A percentile compares a stretch with the other conserved stretches of the same genome.
phyloP scores from a whole-genome alignment of 2,888 invertebrate genomes.

The Spialia ferax region DNA sequence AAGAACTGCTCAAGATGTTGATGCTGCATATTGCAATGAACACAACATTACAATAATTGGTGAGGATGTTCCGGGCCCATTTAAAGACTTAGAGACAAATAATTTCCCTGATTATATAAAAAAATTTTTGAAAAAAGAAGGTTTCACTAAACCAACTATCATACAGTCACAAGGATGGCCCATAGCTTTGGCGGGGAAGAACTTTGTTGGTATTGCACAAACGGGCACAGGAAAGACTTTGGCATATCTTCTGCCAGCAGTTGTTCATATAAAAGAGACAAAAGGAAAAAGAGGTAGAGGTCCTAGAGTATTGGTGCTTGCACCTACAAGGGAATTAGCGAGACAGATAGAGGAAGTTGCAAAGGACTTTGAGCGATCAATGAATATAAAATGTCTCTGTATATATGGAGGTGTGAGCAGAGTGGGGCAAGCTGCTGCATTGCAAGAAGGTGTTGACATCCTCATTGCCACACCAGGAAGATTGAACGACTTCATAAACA shows the following conservation, averaged over 20 bases:
- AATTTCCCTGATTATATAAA: conserved; percentile 91
- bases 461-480: conserved; percentile 96
- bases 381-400: conserved; percentile 92
- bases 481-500: conserved; percentile 93
- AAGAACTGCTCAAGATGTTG: conserved; percentile 73
- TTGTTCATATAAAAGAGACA: conserved; percentile 94
- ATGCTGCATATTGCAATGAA: conserved; percentile 88
- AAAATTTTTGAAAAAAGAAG: conserved; percentile 87
- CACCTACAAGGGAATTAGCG: conserved; percentile 92
- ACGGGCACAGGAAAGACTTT: conserved; percentile 93
- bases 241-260: conserved; percentile 92
- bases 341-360: conserved; percentile 94
- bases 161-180: conserved; percentile 96
- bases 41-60: conserved; percentile 92
- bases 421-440: conserved; percentile 87
- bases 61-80: conserved; percentile 90
- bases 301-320: conserved; percentile 93
- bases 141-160: conserved; percentile 91
- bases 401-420: conserved; percentile 96
- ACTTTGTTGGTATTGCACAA: conserved; percentile 95
- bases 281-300: conserved; percentile 91
- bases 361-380: conserved; percentile 90
- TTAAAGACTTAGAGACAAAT: conserved; percentile 91
- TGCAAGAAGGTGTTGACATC: conserved; percentile 92
- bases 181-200: conserved; percentile 91